These are phyloP conservation scores for Drosophila ficusphila DNA, from an alignment of 1,140 invertebrate genomes.

Conservation along the genomic window DNA sequence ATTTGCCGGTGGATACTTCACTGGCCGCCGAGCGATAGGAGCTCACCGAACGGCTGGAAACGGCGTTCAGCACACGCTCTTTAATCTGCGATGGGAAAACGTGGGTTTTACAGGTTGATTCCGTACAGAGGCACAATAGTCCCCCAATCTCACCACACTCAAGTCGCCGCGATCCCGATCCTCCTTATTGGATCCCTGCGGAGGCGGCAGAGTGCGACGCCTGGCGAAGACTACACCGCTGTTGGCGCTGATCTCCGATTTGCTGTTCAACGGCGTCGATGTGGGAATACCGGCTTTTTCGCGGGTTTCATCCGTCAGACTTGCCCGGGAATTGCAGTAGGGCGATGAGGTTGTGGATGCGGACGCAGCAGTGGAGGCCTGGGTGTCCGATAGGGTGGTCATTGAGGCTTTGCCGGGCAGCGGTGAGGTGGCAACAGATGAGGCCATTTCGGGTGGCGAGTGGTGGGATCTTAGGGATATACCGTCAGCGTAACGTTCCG, in stretches of 20 bases:
- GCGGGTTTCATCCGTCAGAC: background rate
- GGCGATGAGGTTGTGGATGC: background rate
- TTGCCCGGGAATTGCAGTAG: background rate
- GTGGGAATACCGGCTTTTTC: constrained; percentile 49
- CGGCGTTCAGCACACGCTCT: constrained; percentile 70
- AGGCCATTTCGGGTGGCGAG: background rate
- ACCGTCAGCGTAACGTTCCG: constrained; percentile 47
- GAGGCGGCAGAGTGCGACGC: background rate
- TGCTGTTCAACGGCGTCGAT: constrained; percentile 63
- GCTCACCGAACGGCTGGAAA: constrained; percentile 23
- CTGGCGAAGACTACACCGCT: background rate
- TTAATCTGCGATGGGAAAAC: constrained; percentile 62
- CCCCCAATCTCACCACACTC: constrained; percentile 42
- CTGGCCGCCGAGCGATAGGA: background rate
- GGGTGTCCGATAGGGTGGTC: background rate
- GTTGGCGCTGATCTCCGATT: background rate
- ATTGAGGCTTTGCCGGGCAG: background rate
- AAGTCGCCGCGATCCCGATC: constrained; percentile 40
- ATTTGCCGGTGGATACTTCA: background rate
- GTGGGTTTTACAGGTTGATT: background rate
- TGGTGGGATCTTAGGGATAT: background rate
- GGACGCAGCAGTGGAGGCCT: background rate
- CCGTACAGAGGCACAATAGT: background rate
- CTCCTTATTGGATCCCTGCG: constrained; percentile 1
- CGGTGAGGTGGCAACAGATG: background rate